Percentiles rank a stretch among this genome's conserved stretches.
phyloP scores from a whole-genome alignment of 2,113 vertebrate genomes.

The Willisornis vidua region DNA sequence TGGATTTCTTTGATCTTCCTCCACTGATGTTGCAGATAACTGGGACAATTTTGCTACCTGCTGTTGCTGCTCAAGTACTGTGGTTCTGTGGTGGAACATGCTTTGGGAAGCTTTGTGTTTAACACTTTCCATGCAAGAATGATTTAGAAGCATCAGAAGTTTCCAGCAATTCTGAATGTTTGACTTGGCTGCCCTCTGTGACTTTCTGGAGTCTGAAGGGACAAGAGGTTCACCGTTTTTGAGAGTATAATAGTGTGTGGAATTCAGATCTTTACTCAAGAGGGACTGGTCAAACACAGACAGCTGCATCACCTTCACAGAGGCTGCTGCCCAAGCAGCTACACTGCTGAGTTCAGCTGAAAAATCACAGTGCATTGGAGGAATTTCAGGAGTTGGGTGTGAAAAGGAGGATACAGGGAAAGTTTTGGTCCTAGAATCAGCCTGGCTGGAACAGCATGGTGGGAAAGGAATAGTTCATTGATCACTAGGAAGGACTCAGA shows the following conservation, averaged over 20 bases:
- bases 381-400: background rate
- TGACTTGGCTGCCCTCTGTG: background rate
- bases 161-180: background rate
- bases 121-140: background rate
- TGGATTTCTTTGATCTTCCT: background rate
- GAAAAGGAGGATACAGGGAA: background rate
- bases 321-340: background rate
- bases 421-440: background rate
- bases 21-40: background rate
- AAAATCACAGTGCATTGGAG: background rate
- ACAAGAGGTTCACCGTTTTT: background rate
- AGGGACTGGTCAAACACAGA: background rate
- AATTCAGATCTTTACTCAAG: fast-evolving
- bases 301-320: background rate
- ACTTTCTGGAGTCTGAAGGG: background rate
- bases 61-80: background rate
- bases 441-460: background rate
- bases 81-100: background rate
- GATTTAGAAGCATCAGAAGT: background rate
- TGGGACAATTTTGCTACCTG: background rate
- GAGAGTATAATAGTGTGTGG: background rate
- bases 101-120: background rate
- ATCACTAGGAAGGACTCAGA: background rate
- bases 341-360: background rate
- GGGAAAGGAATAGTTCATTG: background rate